Percentiles rank a stretch among this genome's conserved stretches.
These are phyloP conservation scores for Bombylius discolor DNA, from an alignment of 2,888 invertebrate genomes.

Conservation along the genomic window DNA sequence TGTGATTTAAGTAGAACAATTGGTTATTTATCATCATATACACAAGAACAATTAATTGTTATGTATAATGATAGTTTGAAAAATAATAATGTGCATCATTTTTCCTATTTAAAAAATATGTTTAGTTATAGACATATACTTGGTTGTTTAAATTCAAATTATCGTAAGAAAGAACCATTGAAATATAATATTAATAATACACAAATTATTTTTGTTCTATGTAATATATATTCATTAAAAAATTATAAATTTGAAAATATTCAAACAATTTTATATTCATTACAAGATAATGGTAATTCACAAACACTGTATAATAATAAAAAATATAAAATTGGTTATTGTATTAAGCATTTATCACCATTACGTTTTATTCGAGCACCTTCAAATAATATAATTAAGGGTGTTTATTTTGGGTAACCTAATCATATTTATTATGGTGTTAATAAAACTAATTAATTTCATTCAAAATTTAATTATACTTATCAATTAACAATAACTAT, in stretches of 20 bases:
- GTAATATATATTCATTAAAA: conserved; percentile 5
- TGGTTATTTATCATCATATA: conserved; percentile 9
- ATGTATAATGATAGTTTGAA: conserved; percentile 20
- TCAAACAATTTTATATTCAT: background rate
- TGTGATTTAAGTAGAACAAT: conserved; percentile 20
- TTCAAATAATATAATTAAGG: background rate
- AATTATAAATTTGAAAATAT: background rate
- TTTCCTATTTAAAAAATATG: background rate
- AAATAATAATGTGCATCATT: background rate
- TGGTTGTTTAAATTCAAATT: conserved; percentile 23
- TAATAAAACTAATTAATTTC: too few relatives aligned
- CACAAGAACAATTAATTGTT: conserved; percentile 16
- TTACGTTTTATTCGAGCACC: background rate
- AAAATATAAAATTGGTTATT: background rate
- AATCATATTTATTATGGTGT: too few relatives aligned
- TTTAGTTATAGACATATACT: conserved; percentile 15
- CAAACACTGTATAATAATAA: too few relatives aligned
- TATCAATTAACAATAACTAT: too few relatives aligned
- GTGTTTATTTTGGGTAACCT: background rate
- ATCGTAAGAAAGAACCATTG: conserved; percentile 21
- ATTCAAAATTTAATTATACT: too few relatives aligned
- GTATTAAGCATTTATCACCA: background rate
- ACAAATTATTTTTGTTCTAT: conserved; percentile 23
- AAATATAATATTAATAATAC: conserved; percentile 22
- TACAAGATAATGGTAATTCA: background rate